phyloP scores from a whole-genome alignment of 2,113 vertebrate genomes.

The Chaenocephalus aceratus region DNA sequence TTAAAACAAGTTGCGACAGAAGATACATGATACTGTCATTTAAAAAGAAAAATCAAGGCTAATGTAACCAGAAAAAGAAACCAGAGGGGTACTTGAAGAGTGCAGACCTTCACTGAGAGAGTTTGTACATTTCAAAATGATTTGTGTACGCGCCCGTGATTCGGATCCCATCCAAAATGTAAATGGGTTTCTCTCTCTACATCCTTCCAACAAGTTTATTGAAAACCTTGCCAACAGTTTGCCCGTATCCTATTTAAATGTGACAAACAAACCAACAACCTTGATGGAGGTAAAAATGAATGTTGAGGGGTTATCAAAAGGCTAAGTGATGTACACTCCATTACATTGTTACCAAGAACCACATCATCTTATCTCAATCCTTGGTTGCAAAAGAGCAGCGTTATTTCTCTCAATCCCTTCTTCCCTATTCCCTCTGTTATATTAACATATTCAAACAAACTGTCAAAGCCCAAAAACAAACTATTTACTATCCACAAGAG shows the following conservation, averaged over 20 bases:
- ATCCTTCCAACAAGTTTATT: too few relatives aligned
- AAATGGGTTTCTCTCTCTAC: too few relatives aligned
- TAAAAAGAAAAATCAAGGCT: too few relatives aligned
- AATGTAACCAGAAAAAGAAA: background rate
- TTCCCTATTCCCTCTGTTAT: conserved; percentile 24
- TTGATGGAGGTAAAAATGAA: background rate
- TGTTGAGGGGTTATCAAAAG: conserved; percentile 6
- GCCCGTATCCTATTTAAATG: too few relatives aligned
- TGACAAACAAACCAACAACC: too few relatives aligned
- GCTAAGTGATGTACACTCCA: background rate
- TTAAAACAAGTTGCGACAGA: background rate
- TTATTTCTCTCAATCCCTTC: conserved; percentile 51
- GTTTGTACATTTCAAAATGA: too few relatives aligned
- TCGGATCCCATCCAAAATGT: too few relatives aligned
- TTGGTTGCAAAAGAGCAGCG: conserved; percentile 63
- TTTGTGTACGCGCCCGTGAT: too few relatives aligned
- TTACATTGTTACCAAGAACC: conserved; percentile 6
- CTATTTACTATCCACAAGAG: conserved; percentile 77
- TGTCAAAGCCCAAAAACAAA: conserved; percentile 80
- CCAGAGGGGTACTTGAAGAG: too few relatives aligned
- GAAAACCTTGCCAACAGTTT: too few relatives aligned
- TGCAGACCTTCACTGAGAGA: too few relatives aligned
- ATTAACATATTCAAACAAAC: conserved; percentile 83
- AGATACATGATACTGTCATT: background rate
- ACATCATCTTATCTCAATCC: conserved; percentile 43